A percentile compares a stretch with the other conserved stretches of the same genome.
phyloP scores from a whole-genome alignment of 1,140 invertebrate species.

The Bathynomus jamesi region DNA sequence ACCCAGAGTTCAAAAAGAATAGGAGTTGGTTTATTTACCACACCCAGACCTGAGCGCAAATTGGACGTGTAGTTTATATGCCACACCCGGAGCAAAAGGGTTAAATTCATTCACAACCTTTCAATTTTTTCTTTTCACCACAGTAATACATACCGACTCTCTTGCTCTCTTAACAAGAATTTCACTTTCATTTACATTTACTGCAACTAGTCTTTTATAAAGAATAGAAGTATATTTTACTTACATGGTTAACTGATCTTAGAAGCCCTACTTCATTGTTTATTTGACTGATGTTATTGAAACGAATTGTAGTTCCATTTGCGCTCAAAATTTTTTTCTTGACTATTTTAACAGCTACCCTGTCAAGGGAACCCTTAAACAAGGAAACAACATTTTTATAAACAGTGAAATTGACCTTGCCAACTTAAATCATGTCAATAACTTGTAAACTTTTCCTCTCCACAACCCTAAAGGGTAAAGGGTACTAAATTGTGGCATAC shows the following conservation, averaged over 20 bases:
- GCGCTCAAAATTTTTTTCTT: constrained; percentile 50
- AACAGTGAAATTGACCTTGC: not conserved
- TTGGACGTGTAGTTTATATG: too few species aligned
- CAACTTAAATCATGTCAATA: not conserved
- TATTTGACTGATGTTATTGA: constrained; percentile 55
- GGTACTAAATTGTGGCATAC: constrained; percentile 37
- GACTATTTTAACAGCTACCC: constrained; percentile 76
- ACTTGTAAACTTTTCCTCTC: not conserved
- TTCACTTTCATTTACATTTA: too few species aligned
- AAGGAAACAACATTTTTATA: not conserved
- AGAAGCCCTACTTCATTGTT: constrained; percentile 75
- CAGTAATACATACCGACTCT: too few species aligned
- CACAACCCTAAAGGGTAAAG: not conserved
- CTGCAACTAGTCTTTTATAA: too few species aligned
- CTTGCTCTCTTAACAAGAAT: too few species aligned
- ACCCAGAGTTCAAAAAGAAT: too few species aligned
- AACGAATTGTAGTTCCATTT: constrained; percentile 38
- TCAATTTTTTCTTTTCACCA: too few species aligned
- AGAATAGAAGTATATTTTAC: too few species aligned
- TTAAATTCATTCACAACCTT: too few species aligned
- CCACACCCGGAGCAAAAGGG: too few species aligned
- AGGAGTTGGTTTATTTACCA: too few species aligned
- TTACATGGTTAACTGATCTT: constrained; percentile 65
- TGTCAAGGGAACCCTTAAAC: constrained; percentile 54
- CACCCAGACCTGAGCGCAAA: too few species aligned